phyloP scores from a whole-genome alignment of 1,140 invertebrate genomes.

The Cydia strobilella region DNA sequence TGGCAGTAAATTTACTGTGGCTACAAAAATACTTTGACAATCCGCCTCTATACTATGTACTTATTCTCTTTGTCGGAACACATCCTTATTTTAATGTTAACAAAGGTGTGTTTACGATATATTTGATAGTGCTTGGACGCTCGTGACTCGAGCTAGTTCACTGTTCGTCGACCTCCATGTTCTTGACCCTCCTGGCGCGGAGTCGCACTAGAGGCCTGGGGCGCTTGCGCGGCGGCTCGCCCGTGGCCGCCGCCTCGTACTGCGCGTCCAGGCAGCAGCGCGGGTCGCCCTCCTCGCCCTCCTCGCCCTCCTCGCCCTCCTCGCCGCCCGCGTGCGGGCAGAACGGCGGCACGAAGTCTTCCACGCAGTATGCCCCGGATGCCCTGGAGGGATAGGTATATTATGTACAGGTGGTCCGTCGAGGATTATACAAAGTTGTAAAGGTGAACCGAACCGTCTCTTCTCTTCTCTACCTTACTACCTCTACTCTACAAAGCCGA shows the following conservation, averaged over 20 bases:
- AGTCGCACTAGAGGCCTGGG: conserved; percentile 49
- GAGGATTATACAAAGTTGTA: not conserved
- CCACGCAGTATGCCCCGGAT: conserved; percentile 85
- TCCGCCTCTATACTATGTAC: no score
- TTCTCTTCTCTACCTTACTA: no score
- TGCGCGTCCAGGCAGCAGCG: conserved; percentile 83
- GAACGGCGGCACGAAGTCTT: conserved; percentile 83
- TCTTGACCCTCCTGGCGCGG: conserved; percentile 40
- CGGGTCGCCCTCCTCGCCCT: conserved; percentile 81
- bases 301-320: conserved; percentile 79
- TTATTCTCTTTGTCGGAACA: no score
- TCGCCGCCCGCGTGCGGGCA: conserved; percentile 81
- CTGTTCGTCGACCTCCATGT: conserved; percentile 33
- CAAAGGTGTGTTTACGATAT: no score
- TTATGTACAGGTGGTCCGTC: not conserved
- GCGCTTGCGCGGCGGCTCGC: conserved; percentile 41
- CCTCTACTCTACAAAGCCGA: not conserved
- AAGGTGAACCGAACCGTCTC: no score
- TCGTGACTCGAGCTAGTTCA: not conserved
- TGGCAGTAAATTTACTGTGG: no score
- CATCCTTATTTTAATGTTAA: no score
- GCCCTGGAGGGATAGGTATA: conserved; percentile 67
- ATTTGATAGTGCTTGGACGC: not conserved
- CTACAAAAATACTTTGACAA: no score
- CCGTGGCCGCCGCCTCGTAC: conserved; percentile 62